A percentile compares a stretch with the other conserved stretches of the same genome.
phyloP scores from a whole-genome alignment of 2,797 vertebrate genomes.

The Pangasius krempfi region DNA sequence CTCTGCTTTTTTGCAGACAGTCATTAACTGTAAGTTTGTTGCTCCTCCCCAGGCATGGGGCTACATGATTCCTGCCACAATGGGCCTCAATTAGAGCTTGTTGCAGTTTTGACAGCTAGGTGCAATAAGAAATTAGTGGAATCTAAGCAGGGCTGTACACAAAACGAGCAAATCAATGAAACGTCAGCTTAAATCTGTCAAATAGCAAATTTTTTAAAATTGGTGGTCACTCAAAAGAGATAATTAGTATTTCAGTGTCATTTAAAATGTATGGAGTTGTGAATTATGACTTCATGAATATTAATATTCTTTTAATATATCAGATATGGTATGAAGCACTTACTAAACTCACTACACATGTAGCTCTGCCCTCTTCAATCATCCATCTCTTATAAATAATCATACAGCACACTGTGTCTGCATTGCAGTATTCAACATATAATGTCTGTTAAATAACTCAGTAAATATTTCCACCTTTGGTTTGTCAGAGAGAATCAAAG shows the following conservation, averaged over 20 bases:
- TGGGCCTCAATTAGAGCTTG: not conserved
- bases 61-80: not conserved
- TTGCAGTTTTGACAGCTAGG: not conserved
- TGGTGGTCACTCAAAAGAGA: not conserved
- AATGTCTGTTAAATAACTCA: not conserved
- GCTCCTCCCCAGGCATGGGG: not conserved
- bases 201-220: not conserved
- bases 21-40: not conserved
- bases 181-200: not conserved
- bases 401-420: not conserved
- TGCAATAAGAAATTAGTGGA: not conserved
- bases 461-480: not conserved
- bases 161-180: not conserved
- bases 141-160: not conserved
- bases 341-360: not conserved
- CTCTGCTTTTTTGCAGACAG: not conserved
- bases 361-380: not conserved
- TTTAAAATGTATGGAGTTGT: not conserved
- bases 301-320: not conserved
- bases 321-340: not conserved
- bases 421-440: not conserved
- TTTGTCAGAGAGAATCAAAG: not conserved
- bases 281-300: not conserved
- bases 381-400: not conserved
- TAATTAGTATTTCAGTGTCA: not conserved